Conservation (phyloP, 1,140 invertebrate genomes). For the Lasioglossum albipes region DNA sequence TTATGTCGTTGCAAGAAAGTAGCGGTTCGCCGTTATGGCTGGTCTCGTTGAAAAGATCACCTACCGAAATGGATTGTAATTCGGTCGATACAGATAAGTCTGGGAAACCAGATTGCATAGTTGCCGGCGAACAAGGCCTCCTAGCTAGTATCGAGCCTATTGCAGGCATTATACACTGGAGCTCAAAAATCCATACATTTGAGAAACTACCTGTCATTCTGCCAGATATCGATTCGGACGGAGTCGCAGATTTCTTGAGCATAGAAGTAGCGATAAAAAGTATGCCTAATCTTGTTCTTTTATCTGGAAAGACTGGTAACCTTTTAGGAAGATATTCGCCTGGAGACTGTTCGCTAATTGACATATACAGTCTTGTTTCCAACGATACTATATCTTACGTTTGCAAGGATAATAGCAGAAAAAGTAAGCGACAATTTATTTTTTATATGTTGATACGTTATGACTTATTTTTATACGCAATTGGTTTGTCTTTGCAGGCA, state of each 20-base stretch:
- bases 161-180: slow-evolving; percentile 85
- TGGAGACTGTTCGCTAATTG: slow-evolving; percentile 77
- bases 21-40: slow-evolving; percentile 83
- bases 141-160: slow-evolving; percentile 85
- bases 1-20: slow-evolving; percentile 77
- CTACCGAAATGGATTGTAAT: slow-evolving; percentile 85
- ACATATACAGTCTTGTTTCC: slow-evolving; percentile 78
- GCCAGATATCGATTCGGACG: slow-evolving; percentile 86
- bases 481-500: slow-evolving; percentile 55
- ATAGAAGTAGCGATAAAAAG: slow-evolving; percentile 78
- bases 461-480: not conserved
- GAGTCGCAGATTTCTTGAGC: slow-evolving; percentile 84
- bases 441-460: no score
- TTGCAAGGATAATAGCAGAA: slow-evolving; percentile 62
- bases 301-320: slow-evolving; percentile 84
- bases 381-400: slow-evolving; percentile 70
- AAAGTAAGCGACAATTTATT: slow-evolving; percentile 52
- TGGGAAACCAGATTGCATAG: slow-evolving; percentile 86
- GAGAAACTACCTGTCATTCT: slow-evolving; percentile 86
- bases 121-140: slow-evolving; percentile 85
- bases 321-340: slow-evolving; percentile 69
- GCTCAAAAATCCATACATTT: slow-evolving; percentile 78
- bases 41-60: slow-evolving; percentile 83
- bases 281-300: slow-evolving; percentile 82
- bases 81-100: slow-evolving; percentile 86